Percentiles rank a stretch among this genome's conserved stretches.
These are phyloP conservation scores for Merops nubicus DNA, from an alignment of 2,113 vertebrate genomes.

Conservation along the genomic window DNA sequence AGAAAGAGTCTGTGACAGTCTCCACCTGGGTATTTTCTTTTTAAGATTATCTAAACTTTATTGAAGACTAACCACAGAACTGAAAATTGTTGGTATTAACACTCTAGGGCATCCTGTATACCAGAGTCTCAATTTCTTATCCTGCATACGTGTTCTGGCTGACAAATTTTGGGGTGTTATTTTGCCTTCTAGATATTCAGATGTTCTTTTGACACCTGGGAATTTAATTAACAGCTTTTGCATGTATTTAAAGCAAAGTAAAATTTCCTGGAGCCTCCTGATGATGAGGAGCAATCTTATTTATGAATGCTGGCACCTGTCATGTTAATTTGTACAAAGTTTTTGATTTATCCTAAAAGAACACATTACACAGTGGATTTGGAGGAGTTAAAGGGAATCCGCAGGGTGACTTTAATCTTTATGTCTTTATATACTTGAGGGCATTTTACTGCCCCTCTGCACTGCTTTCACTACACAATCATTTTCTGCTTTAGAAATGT, in stretches of 20 bases:
- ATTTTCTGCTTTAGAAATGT: slow-evolving; percentile 88
- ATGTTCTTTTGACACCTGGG: slow-evolving; percentile 61
- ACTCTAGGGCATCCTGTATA: slow-evolving; percentile 48
- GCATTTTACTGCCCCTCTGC: slow-evolving; percentile 80
- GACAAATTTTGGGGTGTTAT: slow-evolving; percentile 68
- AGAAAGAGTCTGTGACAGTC: not conserved
- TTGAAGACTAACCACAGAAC: slow-evolving; percentile 53
- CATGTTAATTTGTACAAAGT: slow-evolving; percentile 68
- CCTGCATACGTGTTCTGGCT: slow-evolving; percentile 69
- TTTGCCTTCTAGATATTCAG: slow-evolving; percentile 71
- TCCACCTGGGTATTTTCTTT: slow-evolving; percentile 19
- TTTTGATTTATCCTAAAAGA: slow-evolving; percentile 76
- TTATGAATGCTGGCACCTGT: slow-evolving; percentile 53
- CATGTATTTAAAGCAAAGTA: slow-evolving; percentile 58
- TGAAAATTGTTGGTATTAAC: slow-evolving; percentile 67
- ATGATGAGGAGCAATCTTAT: slow-evolving; percentile 41
- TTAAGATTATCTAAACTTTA: slow-evolving; percentile 57
- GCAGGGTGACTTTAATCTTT: slow-evolving; percentile 82
- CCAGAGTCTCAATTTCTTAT: slow-evolving; percentile 51
- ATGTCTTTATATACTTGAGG: slow-evolving; percentile 84
- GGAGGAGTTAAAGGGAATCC: slow-evolving; percentile 78
- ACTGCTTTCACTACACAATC: slow-evolving; percentile 82
- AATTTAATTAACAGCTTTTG: slow-evolving; percentile 65
- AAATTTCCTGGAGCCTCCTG: slow-evolving; percentile 23
- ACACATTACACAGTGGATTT: slow-evolving; percentile 74